Evolutionary conservation across 1,140 invertebrate species (phyloP).

Genomic region (Aphis gossypii): DNA sequence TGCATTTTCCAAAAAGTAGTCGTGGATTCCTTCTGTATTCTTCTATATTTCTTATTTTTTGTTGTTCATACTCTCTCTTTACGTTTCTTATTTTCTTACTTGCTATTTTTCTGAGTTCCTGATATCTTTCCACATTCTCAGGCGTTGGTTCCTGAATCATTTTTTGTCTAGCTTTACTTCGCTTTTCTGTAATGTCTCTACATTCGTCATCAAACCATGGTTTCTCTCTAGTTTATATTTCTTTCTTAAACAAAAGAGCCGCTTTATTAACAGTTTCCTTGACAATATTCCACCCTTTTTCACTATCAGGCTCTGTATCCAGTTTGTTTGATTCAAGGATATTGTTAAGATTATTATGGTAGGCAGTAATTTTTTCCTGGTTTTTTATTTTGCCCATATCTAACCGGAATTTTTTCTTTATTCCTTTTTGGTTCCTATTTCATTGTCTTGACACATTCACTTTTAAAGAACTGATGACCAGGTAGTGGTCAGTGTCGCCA

Average conservation of each 20-base stretch:
- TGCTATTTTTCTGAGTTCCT: constrained; percentile 38
- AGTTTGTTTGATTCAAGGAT: constrained; percentile 1
- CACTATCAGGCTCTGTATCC: background rate
- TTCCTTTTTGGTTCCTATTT: background rate
- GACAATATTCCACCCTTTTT: background rate
- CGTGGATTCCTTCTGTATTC: constrained; percentile 16
- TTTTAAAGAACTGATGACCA: background rate
- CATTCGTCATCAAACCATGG: background rate
- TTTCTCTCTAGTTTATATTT: background rate
- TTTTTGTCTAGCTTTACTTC: constrained; percentile 23
- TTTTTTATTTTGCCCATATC: constrained; percentile 4
- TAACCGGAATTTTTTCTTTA: background rate
- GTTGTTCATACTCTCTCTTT: constrained; percentile 17
- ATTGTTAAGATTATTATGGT: constrained; percentile 30
- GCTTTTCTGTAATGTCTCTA: constrained; percentile 27
- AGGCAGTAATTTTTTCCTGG: background rate
- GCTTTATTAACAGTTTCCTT: constrained; percentile 29
- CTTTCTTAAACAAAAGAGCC: background rate
- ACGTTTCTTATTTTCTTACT: constrained; percentile 33
- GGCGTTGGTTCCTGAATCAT: constrained; percentile 1
- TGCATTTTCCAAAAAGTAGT: constrained; percentile 33
- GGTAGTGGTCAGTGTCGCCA: constrained; percentile 10
- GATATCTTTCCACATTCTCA: background rate
- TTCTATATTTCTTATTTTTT: constrained; percentile 35
- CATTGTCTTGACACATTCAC: constrained; percentile 2